These are phyloP conservation scores for Oreochromis niloticus DNA, from an alignment of 2,113 vertebrate genomes.

Conservation along the genomic window DNA sequence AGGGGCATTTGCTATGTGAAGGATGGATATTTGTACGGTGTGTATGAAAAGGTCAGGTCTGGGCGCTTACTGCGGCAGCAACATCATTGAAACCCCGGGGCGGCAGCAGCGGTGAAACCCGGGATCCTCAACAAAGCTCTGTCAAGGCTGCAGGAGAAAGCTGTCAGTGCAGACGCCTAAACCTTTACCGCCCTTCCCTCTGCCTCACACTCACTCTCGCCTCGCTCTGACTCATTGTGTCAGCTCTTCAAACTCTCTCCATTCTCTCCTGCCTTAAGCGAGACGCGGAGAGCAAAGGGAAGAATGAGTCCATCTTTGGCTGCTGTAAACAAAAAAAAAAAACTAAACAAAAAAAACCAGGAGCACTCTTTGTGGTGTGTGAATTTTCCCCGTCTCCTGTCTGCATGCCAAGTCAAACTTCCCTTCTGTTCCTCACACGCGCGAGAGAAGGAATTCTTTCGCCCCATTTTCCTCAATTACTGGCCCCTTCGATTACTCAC, in stretches of 20 bases:
- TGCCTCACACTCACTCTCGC: constrained; percentile 25
- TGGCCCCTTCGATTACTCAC: neutral
- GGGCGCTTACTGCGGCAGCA: neutral
- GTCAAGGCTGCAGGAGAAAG: constrained; percentile 52
- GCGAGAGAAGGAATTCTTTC: neutral
- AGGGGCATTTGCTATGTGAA: neutral
- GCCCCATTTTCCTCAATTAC: constrained; percentile 4
- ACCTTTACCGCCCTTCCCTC: constrained; percentile 33
- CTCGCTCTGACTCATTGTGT: constrained; percentile 55
- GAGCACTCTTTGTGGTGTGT: neutral
- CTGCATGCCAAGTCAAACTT: constrained; percentile 13
- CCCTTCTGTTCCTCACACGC: neutral
- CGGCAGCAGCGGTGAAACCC: constrained; percentile 20
- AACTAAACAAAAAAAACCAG: neutral
- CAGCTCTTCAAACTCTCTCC: constrained; percentile 53
- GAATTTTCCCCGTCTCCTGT: constrained; percentile 1
- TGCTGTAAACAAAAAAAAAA: constrained; percentile 35
- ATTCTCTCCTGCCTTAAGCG: constrained; percentile 36
- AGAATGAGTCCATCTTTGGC: constrained; percentile 32
- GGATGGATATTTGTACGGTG: constrained; percentile 10
- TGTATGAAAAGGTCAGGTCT: constrained; percentile 42
- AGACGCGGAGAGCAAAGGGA: constrained; percentile 26
- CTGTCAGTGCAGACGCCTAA: constrained; percentile 43
- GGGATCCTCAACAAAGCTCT: constrained; percentile 37
- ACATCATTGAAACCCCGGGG: constrained; percentile 26